Percentiles rank a stretch among this genome's conserved stretches.
phyloP scores from a whole-genome alignment of 2,797 vertebrate species.

The Argya squamiceps region DNA sequence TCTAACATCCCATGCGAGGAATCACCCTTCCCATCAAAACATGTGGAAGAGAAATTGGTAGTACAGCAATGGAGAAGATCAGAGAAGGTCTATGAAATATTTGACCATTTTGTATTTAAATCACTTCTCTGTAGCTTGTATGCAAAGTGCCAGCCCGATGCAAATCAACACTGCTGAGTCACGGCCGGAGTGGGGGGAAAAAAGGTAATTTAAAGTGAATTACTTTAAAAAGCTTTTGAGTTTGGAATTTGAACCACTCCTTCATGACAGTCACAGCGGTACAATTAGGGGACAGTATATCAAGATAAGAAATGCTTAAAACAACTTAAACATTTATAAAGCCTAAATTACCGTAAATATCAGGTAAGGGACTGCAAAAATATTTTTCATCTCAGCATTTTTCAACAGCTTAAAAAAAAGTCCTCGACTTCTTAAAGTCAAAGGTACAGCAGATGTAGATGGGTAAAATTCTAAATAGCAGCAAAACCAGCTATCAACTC shows the following conservation, averaged over 20 bases:
- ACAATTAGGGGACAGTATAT: not conserved
- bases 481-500: not conserved
- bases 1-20: not conserved
- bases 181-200: not conserved
- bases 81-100: not conserved
- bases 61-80: not conserved
- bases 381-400: not conserved
- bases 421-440: not conserved
- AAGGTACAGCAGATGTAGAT: not conserved
- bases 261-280: accelerated
- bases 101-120: not conserved
- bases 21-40: not conserved
- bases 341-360: not conserved
- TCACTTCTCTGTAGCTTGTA: not conserved
- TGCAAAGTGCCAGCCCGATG: not conserved
- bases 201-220: not conserved
- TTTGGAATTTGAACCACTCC: not conserved
- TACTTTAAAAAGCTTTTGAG: not conserved
- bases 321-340: not conserved
- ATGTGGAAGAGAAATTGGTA: not conserved
- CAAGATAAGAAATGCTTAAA: not conserved
- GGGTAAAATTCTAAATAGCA: not conserved
- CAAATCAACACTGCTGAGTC: slow-evolving; percentile 13
- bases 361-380: not conserved
- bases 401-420: not conserved